Base-by-base conservation (phyloP, 2,797 vertebrate species). In the Cryptoprocta ferox region DNA sequence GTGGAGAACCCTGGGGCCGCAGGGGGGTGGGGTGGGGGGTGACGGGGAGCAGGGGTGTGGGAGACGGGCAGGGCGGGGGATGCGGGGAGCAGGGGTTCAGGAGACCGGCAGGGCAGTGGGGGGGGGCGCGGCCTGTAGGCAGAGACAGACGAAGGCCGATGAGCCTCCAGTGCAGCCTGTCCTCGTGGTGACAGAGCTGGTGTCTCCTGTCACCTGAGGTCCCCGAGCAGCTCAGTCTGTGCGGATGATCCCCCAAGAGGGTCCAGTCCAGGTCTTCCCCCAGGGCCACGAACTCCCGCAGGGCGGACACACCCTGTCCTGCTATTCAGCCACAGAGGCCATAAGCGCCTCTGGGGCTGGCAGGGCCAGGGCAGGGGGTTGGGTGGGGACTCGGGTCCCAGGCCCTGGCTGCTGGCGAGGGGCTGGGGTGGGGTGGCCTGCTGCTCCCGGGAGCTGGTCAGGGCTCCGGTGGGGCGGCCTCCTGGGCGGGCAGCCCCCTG, bases 401-500 rank as follows among this genome's bases (percentile, higher is more conserved):
- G 6, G 32, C 9, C 59, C 19, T 1, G 14, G 53, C 30, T 8
- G 15, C 3, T 5, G 48, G 28, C 0, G 0, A 48, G 5, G 45
- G 37, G 2, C 45, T 8, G 2, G 9, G 6, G 48, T 45, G 45
- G 45, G 48, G 6, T 7, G 16, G 30, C 0, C 0, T 70, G 35
- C 56, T 42, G 37, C 19, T 70, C 24, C 8, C 11, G 10, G 37
- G 30, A 45, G 3, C 42, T 30, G 45, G 19, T 68, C 39, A 35
- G 68, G 30, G 32, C 65, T 37, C 39, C 8, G 0, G 24, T 5
- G 24, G 19, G 28, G 28, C 6, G 12, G 63, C 32, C 24, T 79
- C 4, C 26, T 14, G 15, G 14, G 61, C 8, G 8, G n/a, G 35
- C 35, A 18, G 35, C 11, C 32, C 42, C 26, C 66, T n/a, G 3